phyloP scores from a whole-genome alignment of 2,113 vertebrate genomes.

The Zosterops hypoxanthus region DNA sequence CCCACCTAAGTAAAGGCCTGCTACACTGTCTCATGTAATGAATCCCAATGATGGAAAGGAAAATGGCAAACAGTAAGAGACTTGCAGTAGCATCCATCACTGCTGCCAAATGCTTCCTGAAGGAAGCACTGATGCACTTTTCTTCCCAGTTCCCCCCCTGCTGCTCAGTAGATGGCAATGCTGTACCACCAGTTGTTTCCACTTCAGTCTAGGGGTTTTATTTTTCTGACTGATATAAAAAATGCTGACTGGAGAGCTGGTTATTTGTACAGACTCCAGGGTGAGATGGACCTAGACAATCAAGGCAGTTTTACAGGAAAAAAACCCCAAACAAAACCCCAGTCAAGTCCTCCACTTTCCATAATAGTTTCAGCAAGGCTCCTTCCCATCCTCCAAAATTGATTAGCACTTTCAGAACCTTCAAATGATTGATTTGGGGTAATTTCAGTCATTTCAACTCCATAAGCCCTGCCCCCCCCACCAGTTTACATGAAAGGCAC shows the following conservation, averaged over 20 bases:
- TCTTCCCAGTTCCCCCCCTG: not conserved
- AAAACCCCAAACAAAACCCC: not conserved
- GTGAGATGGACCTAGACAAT: not conserved
- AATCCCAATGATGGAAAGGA: not conserved
- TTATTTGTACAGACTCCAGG: not conserved
- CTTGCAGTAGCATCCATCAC: not conserved
- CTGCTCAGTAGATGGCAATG: conserved; percentile 49
- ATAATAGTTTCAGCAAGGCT: not conserved
- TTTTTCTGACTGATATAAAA: not conserved
- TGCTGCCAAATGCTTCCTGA: not conserved
- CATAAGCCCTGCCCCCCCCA: fast-evolving
- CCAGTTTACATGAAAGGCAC: not conserved
- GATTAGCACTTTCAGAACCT: not conserved
- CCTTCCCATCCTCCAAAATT: not conserved
- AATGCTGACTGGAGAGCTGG: not conserved
- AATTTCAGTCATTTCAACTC: not conserved
- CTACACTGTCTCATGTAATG: not conserved
- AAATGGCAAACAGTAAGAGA: not conserved
- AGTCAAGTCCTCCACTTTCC: not conserved
- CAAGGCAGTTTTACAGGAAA: not conserved
- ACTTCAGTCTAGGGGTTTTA: not conserved
- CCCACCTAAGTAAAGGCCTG: not conserved
- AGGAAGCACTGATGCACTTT: not conserved
- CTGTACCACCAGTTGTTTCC: not conserved
- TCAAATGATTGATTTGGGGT: not conserved